Percentiles rank a stretch among this genome's conserved stretches.
These are phyloP conservation scores for Oncorhynchus keta DNA, from an alignment of 2,113 vertebrate genomes.

Conservation along the genomic window DNA sequence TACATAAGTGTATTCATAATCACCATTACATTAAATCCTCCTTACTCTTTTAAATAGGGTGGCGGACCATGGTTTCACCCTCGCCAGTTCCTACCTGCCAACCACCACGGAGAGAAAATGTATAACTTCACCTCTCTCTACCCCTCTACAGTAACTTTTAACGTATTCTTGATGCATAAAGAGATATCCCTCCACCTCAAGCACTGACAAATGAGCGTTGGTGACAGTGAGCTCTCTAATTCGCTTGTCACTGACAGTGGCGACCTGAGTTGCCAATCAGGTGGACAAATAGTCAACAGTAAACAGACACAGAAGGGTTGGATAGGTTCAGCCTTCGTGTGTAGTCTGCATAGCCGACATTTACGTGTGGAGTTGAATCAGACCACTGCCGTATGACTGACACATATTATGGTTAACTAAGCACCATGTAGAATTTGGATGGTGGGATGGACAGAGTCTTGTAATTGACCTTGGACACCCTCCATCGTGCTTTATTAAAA, in stretches of 20 bases:
- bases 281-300: constrained; percentile 76
- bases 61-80: constrained; percentile 33
- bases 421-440: constrained; percentile 45
- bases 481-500: constrained; percentile 80
- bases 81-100: constrained; percentile 23
- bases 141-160: constrained; percentile 58
- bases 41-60: constrained; percentile 56
- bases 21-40: constrained; percentile 64
- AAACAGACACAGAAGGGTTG: constrained; percentile 57
- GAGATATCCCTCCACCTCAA: constrained; percentile 66
- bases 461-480: constrained; percentile 79
- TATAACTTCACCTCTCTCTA: constrained; percentile 63
- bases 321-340: constrained; percentile 71
- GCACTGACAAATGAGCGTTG: constrained; percentile 70
- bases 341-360: constrained; percentile 48
- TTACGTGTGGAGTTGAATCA: constrained; percentile 55
- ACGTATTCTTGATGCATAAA: constrained; percentile 74
- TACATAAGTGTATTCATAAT: constrained; percentile 73
- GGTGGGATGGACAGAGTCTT: constrained; percentile 53
- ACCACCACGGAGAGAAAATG: constrained; percentile 62
- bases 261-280: constrained; percentile 76
- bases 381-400: constrained; percentile 67
- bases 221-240: constrained; percentile 58
- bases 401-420: constrained; percentile 72
- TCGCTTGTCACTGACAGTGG: constrained; percentile 67